A percentile compares a stretch with the other conserved stretches of the same genome.
phyloP scores from a whole-genome alignment of 2,113 vertebrate genomes.

The Atractosteus spatula region DNA sequence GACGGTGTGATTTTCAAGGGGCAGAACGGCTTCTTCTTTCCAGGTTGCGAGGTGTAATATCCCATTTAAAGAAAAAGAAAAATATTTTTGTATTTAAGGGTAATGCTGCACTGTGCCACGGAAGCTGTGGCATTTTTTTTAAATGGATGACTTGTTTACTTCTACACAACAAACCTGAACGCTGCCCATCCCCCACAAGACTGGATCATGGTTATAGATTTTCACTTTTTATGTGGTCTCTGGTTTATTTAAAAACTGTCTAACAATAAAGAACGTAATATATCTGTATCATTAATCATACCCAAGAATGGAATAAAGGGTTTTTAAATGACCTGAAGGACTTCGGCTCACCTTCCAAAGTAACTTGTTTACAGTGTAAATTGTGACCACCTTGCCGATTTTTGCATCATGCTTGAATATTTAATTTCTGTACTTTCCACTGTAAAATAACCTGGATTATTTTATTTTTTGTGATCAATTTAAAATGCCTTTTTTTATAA shows the following conservation, averaged over 20 bases:
- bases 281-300: constrained; percentile 55
- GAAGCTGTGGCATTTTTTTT: constrained; percentile 81
- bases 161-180: constrained; percentile 82
- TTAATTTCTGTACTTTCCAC: constrained; percentile 89
- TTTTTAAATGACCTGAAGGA: constrained; percentile 76
- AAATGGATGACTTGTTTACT: constrained; percentile 80
- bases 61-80: constrained; percentile 67
- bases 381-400: constrained; percentile 81
- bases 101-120: constrained; percentile 84
- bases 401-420: constrained; percentile 94
- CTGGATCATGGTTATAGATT: constrained; percentile 81
- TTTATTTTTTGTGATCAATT: constrained; percentile 75
- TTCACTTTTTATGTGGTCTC: constrained; percentile 66
- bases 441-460: constrained; percentile 83
- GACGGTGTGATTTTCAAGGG: constrained; percentile 73
- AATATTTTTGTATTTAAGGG: constrained; percentile 99
- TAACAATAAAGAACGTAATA: constrained; percentile 48
- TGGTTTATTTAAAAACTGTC: constrained; percentile 75
- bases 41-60: constrained; percentile 76
- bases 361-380: constrained; percentile 95
- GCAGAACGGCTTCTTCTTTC: constrained; percentile 82
- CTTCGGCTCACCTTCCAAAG: constrained; percentile 89
- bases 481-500: constrained; percentile 74
- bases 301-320: constrained; percentile 70
- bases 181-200: constrained; percentile 83